These are phyloP conservation scores for Frankliniella fusca DNA, from an alignment of 2,888 invertebrate genomes.

Conservation along the genomic window DNA sequence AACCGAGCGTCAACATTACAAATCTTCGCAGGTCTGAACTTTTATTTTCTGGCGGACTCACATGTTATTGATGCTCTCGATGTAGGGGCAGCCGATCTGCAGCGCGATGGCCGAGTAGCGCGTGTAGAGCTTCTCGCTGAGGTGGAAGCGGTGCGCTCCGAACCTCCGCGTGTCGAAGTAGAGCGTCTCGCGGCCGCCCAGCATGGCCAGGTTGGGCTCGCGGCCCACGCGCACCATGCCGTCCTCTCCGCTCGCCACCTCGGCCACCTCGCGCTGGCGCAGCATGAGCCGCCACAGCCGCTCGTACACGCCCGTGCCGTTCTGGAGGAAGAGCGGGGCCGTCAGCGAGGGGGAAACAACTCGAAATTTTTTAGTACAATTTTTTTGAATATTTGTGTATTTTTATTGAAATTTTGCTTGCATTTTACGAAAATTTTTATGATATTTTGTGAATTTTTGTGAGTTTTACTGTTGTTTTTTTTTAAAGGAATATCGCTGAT, in stretches of 20 bases:
- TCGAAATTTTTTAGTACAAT: too few relatives aligned
- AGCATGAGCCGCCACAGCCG: slow-evolving; percentile 65
- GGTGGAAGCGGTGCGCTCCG: slow-evolving; percentile 64
- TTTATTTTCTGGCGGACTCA: slow-evolving; percentile 46
- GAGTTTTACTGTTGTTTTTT: too few relatives aligned
- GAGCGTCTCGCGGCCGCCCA: slow-evolving; percentile 70
- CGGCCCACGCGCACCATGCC: slow-evolving; percentile 64
- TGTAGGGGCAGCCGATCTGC: slow-evolving; percentile 70
- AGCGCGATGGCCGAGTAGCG: slow-evolving; percentile 73
- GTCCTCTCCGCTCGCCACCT: slow-evolving; percentile 66
- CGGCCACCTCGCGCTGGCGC: slow-evolving; percentile 51
- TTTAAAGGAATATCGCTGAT: too few relatives aligned
- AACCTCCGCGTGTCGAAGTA: slow-evolving; percentile 71
- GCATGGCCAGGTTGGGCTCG: slow-evolving; percentile 58
- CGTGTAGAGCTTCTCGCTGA: slow-evolving; percentile 72
- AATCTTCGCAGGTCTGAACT: not conserved
- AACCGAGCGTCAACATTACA: not conserved
- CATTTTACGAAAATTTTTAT: too few relatives aligned
- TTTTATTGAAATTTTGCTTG: too few relatives aligned
- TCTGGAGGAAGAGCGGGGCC: slow-evolving; percentile 48
- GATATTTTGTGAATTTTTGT: too few relatives aligned
- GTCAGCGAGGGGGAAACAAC: too few relatives aligned
- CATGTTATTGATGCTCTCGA: slow-evolving; percentile 69
- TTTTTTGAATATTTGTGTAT: too few relatives aligned
- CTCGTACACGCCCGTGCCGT: slow-evolving; percentile 70